Base-by-base conservation (phyloP, 2,888 invertebrate genomes). In the Dryomyza anilis region DNA sequence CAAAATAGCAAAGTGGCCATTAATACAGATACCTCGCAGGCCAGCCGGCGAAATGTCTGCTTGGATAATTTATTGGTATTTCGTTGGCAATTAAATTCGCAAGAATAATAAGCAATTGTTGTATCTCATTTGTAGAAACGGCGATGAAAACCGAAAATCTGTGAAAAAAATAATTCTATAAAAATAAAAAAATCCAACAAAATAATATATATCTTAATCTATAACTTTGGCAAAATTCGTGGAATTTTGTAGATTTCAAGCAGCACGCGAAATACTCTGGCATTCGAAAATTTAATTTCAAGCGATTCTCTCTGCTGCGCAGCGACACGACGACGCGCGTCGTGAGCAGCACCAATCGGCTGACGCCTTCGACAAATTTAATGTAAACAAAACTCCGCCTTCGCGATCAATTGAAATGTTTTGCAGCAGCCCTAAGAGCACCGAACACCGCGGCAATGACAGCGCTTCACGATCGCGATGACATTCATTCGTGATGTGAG, bases 361-460 rank as follows among this genome's bases (percentile, higher is more conserved):
- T 72, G 75, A 71, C 71, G 72, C 69, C 67, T 73, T 77, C 78
- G 73, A 78, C 77, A 76, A 76, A 76, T 77, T 70, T 73, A 80
- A 79, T 75, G 76, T 79, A 79, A 79, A 79, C 79, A 79, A 79
- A 80, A 80, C 79, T 80, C 79, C 79, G 79, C 79, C 79, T 76
- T 71, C 74, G 58, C 63, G 27, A 29, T 45, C 66, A 59, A 65
- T 68, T 65, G 67, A 67, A 70, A 65, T 67, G 68, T 64, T 59
- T 39, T 29, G 10, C 61, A 39, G 19, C 57, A 46, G 29, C 27
- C 23, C 8, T 36, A 63, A 29, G 33, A 29, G 29, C 63, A 36
- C 29, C 21, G 39, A 19, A 30, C 36, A 39, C 58, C 27, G 48
- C 56, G 19, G 12, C 29, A 59, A 46, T 55, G 46, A 36, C 33